A percentile compares a stretch with the other conserved stretches of the same genome.
Evolutionary conservation across 2,113 vertebrate species (phyloP).

Genomic region (Anoura caudifer): DNA sequence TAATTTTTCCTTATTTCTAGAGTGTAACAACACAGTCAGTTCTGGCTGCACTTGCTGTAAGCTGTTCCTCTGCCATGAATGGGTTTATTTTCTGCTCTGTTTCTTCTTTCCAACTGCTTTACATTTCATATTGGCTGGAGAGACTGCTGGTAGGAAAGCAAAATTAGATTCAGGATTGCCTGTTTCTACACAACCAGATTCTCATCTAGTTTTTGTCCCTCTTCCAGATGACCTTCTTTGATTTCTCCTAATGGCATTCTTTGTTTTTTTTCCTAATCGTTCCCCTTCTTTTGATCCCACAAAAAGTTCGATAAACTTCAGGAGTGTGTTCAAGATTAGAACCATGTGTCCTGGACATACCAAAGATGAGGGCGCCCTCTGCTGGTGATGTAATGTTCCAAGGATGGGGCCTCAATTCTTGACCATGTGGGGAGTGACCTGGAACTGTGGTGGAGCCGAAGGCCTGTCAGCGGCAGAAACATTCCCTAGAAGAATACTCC

Average conservation of each 20-base stretch:
- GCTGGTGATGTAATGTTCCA: background rate
- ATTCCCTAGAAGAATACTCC: background rate
- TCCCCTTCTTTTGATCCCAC: background rate
- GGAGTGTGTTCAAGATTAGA: background rate
- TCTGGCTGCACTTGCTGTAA: conserved; percentile 47
- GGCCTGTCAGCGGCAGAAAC: rapidly evolving
- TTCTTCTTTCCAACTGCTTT: conserved; percentile 61
- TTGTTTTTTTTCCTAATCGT: background rate
- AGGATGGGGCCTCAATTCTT: background rate
- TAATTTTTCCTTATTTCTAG: conserved; percentile 23
- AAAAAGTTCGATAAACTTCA: background rate
- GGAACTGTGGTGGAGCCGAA: rapidly evolving
- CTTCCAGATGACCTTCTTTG: background rate
- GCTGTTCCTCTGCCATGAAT: conserved; percentile 51
- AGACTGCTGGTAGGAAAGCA: conserved; percentile 33
- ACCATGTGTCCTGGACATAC: background rate
- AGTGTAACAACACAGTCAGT: conserved; percentile 35
- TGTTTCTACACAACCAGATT: background rate
- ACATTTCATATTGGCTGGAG: conserved; percentile 55
- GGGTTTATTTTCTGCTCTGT: conserved; percentile 61
- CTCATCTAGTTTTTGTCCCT: background rate
- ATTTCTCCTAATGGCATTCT: background rate
- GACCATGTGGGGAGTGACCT: rapidly evolving
- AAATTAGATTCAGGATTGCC: conserved; percentile 44
- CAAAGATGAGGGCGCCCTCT: background rate